Base-by-base conservation (phyloP, 2,797 vertebrate species). In the Gorsachius magnificus region DNA sequence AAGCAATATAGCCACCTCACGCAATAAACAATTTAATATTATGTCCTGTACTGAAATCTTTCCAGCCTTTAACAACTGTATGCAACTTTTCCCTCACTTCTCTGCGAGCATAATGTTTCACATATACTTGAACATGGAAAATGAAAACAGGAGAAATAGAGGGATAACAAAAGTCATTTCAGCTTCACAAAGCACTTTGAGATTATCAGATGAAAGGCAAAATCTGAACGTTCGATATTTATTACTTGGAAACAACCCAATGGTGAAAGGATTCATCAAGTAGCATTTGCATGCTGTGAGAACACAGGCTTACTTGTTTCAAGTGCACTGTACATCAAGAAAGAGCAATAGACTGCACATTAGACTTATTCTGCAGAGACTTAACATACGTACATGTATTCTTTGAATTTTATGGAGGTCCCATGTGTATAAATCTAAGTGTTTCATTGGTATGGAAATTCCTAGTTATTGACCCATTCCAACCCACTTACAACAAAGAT, bases 181-280 rank as follows among this genome's bases (percentile, higher is more conserved):
- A 66, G 38, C 76, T 87, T 83, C 69, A 71, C 31, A 75, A 75
- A 83, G 17, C 71, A 56, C 75, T 69, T 80, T 16, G 64, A 85
- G 81, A 74, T 14, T 77, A 61, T 64, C 81, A 92, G 53, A 92
- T 81, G 36, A 94, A 96, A 95, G 43, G 69, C 33, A 89, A 84
- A 92, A 87, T 33, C 16, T 80, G 64, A 69, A 93, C 1, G 1
- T 74, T 92, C 46, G 54, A 38, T 18, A 83, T 85, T 84, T 87
- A 60, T 83, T 80, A 86, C 89, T 78, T 85, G 53, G 61, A 92
- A 94, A 77, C 25, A 72, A 68, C 25, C 21, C 38, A 71, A 3
- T 7, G 6, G 61, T 41, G 36, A 28, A 85, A 75, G 75, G 57
- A 86, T 64, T 78, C 54, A 63, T 65, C 43, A 63, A 76, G 36